These are phyloP conservation scores for Bugula neritina DNA, from an alignment of 2,888 invertebrate species.

Conservation along the genomic window DNA sequence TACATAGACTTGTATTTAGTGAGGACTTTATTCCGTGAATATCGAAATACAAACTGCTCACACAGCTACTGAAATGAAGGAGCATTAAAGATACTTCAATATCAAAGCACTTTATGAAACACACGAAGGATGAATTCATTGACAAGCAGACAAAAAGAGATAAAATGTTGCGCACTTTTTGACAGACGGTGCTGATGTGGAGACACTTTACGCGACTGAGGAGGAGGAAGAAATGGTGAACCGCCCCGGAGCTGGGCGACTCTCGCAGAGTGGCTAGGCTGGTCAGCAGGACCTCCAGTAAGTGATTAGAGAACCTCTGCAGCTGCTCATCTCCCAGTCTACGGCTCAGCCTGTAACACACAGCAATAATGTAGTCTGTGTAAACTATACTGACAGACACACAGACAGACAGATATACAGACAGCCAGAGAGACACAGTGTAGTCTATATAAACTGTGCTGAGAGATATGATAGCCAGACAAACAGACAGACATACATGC, in stretches of 20 bases:
- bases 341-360: slow-evolving; percentile 23
- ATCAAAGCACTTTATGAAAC: too few relatives aligned
- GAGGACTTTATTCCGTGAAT: too few relatives aligned
- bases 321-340: slow-evolving; percentile 1
- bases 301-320: slow-evolving; percentile 33
- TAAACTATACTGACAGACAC: not conserved
- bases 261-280: slow-evolving; percentile 67
- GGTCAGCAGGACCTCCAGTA: slow-evolving; percentile 65
- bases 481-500: too few relatives aligned
- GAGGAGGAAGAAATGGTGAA: slow-evolving; percentile 70
- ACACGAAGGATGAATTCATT: too few relatives aligned
- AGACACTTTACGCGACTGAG: slow-evolving; percentile 58
- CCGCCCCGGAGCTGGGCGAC: slow-evolving; percentile 72
- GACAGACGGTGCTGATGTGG: slow-evolving; percentile 42
- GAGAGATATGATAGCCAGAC: not conserved
- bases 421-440: not conserved
- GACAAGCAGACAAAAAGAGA: too few relatives aligned
- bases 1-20: too few relatives aligned
- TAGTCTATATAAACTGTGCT: not conserved
- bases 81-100: too few relatives aligned
- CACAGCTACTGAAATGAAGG: too few relatives aligned
- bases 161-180: slow-evolving; percentile 32
- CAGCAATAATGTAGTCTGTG: too few relatives aligned
- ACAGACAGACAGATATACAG: not conserved
- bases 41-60: too few relatives aligned